Base-by-base conservation (phyloP, 2,797 vertebrate genomes). In the Zenarchopterus dispar region DNA sequence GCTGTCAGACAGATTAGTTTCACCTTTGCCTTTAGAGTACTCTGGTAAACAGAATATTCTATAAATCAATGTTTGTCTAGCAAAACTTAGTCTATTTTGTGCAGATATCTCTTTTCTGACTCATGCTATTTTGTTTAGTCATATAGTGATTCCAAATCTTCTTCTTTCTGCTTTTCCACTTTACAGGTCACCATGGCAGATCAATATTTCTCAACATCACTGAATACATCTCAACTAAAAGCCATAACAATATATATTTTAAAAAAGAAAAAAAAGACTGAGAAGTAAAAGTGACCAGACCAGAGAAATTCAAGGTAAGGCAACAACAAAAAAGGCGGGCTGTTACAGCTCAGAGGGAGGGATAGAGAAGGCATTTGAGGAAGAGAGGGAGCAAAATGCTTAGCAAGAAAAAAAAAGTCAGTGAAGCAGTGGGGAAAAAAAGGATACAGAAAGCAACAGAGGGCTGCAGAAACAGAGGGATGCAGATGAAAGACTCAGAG, bases 401-500 rank as follows among this genome's bases (percentile, higher is more conserved):
- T 41, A 19, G 13, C 33, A 68, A 48, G 54, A 56, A 77, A 72
- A 39, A 26, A 59, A 63, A 69, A 18, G 13, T 4, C 33, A 48
- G 23, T 18, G 50, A 72, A 54, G 69, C 19, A 3, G 36, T 39
- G 56, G 51, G 77, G 57, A 24, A 62, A 17, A n/a, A n/a, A 54
- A 67, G 70, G 77, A 78, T 39, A 58, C 57, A 66, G 56, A 57
- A 39, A 52, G 63, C 56, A 67, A 47, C 43, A 56, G 64, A 77
- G 74, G 49, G 56, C 69, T 43, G 62, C 51, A 53, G 56, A 76
- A 65, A 67, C 45, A 52, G 64, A 74, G 67, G 52, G 67, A 61
- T 43, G 44, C 55, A 73, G 70, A 87, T 69, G 53, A 77, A 76
- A 72, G 77, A 65, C 52, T 67, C n/a, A 0, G 46, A 67, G 75